Conservation (phyloP, 2,888 invertebrate genomes). For the Aleiodes testaceus region DNA sequence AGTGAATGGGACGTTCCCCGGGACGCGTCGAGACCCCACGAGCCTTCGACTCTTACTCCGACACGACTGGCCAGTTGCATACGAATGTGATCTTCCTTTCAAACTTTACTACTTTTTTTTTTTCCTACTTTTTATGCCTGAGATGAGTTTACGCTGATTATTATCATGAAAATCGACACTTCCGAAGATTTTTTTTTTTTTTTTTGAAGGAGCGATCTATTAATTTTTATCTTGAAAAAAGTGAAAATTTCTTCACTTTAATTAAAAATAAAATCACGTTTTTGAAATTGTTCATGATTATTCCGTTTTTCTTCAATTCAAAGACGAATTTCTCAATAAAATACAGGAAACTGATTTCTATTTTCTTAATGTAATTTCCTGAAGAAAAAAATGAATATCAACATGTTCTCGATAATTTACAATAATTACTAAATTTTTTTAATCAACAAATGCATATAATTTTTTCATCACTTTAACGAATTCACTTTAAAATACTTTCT, state of each 20-base stretch:
- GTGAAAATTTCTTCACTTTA: too few species aligned
- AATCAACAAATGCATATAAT: not conserved
- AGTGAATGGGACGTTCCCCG: constrained; percentile 59
- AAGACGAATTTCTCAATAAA: too few species aligned
- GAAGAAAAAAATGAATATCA: not conserved
- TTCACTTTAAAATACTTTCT: not conserved
- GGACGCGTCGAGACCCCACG: constrained; percentile 25
- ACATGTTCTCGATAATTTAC: not conserved
- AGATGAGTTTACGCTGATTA: constrained; percentile 31
- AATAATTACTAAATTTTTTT: not conserved
- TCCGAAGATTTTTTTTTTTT: too few species aligned
- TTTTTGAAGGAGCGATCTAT: not conserved
- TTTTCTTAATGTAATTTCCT: too few species aligned
- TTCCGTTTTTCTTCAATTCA: too few species aligned
- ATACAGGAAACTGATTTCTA: not conserved
- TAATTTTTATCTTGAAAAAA: too few species aligned
- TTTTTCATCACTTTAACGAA: not conserved
- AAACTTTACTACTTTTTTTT: constrained; percentile 43
- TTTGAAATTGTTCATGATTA: too few species aligned
- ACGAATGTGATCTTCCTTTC: constrained; percentile 54
- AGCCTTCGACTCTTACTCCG: constrained; percentile 16
- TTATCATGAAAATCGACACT: constrained; percentile 27
- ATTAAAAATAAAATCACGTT: too few species aligned
- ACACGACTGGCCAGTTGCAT: constrained; percentile 58
- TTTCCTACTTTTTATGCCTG: constrained; percentile 35